Evolutionary conservation across 2,797 vertebrate species (phyloP), one percentile per base, ranked within the genome.

Genomic region (Tokudaia muenninki): DNA sequence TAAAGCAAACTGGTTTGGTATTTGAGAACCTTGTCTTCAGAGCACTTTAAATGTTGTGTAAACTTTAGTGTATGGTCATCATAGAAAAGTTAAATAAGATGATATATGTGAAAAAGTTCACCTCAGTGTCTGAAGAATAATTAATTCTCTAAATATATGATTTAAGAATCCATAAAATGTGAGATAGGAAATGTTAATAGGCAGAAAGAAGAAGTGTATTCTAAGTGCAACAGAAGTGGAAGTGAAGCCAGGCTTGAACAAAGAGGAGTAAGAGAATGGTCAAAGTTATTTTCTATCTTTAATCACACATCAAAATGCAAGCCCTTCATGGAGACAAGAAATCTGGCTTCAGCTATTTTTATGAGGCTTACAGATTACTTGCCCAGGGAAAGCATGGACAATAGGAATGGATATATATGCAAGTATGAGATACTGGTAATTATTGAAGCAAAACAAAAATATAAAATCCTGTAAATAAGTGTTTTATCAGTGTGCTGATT

Each of bases 321-420:
- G 0, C 16, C 8, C 0, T 19, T 16, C 37, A 21, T 9, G 9
- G 0, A 12, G 6, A 41, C 12, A 80, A 59, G 5, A 57, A 88
- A 0, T 72, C 16, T 75, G 1, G 74, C 7, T 89, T 52, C 2
- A 52, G 17, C 3, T 94, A 1, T 6, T 3, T 59, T 79, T 6
- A 37, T 50, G 6, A 61, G 10, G 6, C 4, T 41, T n/a, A 3
- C 41, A 83, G 4, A 34, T 34, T 65, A 41, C 21, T 74, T 91
- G 17, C 1, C 16, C 22, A 19, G 29, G 31, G 31, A 72, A 92
- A 47, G 3, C 21, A 31, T 37, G 24, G 0, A 1, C 21, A 41
- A 17, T 34, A 77, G 67, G 22, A 41, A 34, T 67, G 50, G 6
- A 6, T 90, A 4, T 14, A 79, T 7, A 26, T 4, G 31, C 80